Evolutionary conservation across 2,888 invertebrate species (phyloP).

Genomic region (Dryococelus australis): DNA sequence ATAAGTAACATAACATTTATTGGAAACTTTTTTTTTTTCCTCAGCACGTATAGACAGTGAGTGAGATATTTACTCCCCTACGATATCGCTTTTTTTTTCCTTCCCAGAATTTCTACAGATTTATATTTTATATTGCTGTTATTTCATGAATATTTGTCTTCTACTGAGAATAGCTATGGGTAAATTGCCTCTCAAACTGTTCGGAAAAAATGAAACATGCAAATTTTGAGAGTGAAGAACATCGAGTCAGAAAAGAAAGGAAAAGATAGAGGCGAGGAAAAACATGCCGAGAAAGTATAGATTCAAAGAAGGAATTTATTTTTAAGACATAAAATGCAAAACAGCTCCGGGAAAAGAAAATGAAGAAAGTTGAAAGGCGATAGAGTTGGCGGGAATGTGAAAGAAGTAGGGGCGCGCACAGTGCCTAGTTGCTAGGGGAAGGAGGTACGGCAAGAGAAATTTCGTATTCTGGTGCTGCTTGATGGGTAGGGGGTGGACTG

Average conservation of each 20-base stretch:
- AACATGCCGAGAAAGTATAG: background rate
- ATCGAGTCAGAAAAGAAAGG: background rate
- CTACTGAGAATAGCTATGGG: background rate
- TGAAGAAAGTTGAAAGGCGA: conserved; percentile 23
- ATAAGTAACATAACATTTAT: too few species aligned
- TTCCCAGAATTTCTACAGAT: too few species aligned
- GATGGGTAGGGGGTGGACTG: background rate
- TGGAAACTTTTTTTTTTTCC: too few species aligned
- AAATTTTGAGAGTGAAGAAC: background rate
- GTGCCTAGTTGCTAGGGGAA: background rate
- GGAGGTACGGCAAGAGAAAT: background rate
- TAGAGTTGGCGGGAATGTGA: conserved; percentile 7
- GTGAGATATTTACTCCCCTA: too few species aligned
- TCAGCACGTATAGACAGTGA: too few species aligned
- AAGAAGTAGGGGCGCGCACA: background rate
- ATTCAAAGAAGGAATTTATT: conserved; percentile 25
- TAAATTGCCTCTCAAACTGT: background rate
- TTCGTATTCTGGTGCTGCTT: conserved; percentile 12
- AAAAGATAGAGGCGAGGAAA: background rate
- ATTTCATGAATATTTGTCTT: too few species aligned
- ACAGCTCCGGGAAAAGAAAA: conserved; percentile 24
- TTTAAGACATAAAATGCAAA: conserved; percentile 26
- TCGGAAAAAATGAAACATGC: background rate
- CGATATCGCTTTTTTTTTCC: too few species aligned
- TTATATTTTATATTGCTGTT: too few species aligned